phyloP scores from a whole-genome alignment of 2,888 invertebrate genomes.

The Piscicola geometra region DNA sequence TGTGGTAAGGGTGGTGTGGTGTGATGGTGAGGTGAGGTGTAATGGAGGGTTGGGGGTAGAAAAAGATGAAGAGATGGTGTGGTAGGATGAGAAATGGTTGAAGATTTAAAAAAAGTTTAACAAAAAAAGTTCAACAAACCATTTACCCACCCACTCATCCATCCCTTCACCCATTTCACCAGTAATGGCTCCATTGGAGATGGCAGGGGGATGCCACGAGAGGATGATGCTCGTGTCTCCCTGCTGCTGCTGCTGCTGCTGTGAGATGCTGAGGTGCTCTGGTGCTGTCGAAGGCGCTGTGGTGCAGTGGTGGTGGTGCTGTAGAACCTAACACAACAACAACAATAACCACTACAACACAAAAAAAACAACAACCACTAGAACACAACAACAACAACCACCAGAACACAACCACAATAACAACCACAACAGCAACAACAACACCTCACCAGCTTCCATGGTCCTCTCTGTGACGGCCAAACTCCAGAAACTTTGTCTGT shows the following conservation, averaged over 20 bases:
- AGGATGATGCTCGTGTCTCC: conserved; percentile 47
- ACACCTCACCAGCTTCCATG: conserved; percentile 63
- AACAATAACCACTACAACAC: background rate
- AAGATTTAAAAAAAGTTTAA: too few relatives aligned
- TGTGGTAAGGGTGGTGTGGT: background rate
- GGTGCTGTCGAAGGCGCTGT: conserved; percentile 17
- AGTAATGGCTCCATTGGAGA: conserved; percentile 73
- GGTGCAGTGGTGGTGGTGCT: background rate
- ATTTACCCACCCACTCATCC: too few relatives aligned
- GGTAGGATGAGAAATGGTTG: too few relatives aligned
- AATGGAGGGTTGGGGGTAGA: too few relatives aligned
- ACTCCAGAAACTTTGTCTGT: conserved; percentile 85
- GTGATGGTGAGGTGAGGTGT: too few relatives aligned
- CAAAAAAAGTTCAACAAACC: too few relatives aligned
- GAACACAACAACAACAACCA: background rate
- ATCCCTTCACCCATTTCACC: conserved; percentile 44
- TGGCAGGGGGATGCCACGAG: conserved; percentile 83
- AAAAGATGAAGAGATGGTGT: too few relatives aligned
- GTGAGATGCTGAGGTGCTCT: background rate
- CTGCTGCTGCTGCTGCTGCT: background rate
- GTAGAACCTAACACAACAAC: too few relatives aligned
- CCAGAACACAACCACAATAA: background rate
- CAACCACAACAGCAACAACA: background rate
- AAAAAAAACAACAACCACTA: background rate
- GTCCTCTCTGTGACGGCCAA: conserved; percentile 89